Base-by-base conservation (phyloP, 2,888 invertebrate species). In the Chaetogeoica ovagalla region DNA sequence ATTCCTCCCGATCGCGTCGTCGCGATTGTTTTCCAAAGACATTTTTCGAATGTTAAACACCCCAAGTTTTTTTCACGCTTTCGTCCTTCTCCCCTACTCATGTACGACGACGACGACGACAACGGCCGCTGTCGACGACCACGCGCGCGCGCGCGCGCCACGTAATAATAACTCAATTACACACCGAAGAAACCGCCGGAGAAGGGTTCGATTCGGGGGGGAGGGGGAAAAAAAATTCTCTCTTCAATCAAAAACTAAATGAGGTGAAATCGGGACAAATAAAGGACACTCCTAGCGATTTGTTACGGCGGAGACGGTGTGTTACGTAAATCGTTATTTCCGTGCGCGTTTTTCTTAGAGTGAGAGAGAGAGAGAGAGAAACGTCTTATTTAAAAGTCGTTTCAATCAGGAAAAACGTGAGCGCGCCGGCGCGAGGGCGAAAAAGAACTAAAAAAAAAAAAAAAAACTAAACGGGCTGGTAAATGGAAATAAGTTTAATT, bases 401-500 rank as follows among this genome's bases (percentile, higher is more conserved):
- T 79, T 63, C 79, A 79, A 79, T 79, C 79, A 79, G 70, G 70
- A 71, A 79, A 79, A 79, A 79, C 79, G 79, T 79, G 79, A 79
- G 79, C n/a, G 59, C 15, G 59, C 23, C 52, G 75, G 68, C 60
- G 68, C 60, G 37, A 69, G 60, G 52, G 8, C 43, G 43, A 9
- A 69, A 70, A 79, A 79, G 71, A 71, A 79, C 70, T 63, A 79
- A 71, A 79, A 7, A 9, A 69, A 63, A 79, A 4, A 30, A 30
- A 30, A 30, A 79, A 79, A 79, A 79, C 70, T 63, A 79, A 79
- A 79, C 79, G 70, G 79, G 70, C 79, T 79, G 79, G 79, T 79
- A 79, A 79, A 79, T 79, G 79, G 70, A 79, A 79, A 79, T 79
- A 79, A 79, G 79, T 79, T 79, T 79, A 79, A 79, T 79, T 79